Conservation (phyloP, 2,797 vertebrate species). For the Hapalemur alaotrensis region DNA sequence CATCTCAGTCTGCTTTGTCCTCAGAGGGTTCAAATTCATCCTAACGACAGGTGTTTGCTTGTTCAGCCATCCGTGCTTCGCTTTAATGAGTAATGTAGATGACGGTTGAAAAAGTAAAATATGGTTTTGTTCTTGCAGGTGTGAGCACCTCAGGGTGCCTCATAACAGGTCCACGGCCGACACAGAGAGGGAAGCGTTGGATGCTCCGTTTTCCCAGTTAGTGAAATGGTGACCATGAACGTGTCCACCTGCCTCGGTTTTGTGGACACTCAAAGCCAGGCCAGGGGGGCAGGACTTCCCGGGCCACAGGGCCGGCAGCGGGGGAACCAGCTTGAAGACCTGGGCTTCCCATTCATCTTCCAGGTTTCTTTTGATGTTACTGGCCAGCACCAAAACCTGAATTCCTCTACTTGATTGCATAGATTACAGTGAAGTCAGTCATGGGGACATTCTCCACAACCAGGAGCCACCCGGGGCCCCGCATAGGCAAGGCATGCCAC, state of each 20-base stretch:
- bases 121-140: background rate
- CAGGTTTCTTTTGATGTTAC: too few species aligned
- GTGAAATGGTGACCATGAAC: background rate
- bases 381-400: background rate
- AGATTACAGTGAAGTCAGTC: background rate
- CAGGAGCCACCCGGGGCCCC: rapidly evolving
- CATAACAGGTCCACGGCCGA: background rate
- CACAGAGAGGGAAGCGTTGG: rapidly evolving
- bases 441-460: rapidly evolving
- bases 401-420: background rate
- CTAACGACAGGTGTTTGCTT: rapidly evolving
- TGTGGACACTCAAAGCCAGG: background rate
- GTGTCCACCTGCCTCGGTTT: background rate
- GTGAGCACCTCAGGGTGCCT: background rate
- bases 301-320: rapidly evolving
- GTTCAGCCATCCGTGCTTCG: too few species aligned
- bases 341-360: background rate
- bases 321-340: too few species aligned
- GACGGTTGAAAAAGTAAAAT: background rate
- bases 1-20: background rate
- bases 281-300: rapidly evolving
- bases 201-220: background rate
- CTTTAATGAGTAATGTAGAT: background rate
- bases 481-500: rapidly evolving
- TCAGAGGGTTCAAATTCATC: background rate